These are phyloP conservation scores for Dreissena rostriformis DNA, from an alignment of 1,140 invertebrate genomes.

Conservation along the genomic window DNA sequence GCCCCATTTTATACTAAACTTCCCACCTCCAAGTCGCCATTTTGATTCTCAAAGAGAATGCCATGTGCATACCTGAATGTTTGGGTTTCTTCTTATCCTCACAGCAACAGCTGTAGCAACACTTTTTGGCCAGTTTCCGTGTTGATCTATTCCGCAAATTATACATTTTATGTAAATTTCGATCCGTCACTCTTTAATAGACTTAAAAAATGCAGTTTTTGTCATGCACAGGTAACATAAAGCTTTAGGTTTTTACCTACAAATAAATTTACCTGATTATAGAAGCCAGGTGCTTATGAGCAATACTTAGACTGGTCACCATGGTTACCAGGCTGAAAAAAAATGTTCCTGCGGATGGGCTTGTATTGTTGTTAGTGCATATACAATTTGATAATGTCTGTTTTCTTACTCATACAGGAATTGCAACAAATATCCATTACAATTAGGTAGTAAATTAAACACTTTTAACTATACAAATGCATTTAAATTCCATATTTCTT, in stretches of 20 bases:
- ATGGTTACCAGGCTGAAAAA: no score
- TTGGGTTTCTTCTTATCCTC: constrained; percentile 4
- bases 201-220: neutral
- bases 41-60: neutral
- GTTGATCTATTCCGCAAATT: constrained; percentile 53
- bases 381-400: no score
- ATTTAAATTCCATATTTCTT: no score
- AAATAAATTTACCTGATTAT: constrained; percentile 25
- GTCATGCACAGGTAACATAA: constrained; percentile 37
- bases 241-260: constrained; percentile 29
- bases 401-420: no score
- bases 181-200: neutral
- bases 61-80: constrained; percentile 37
- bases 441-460: no score
- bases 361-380: no score
- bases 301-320: constrained; percentile 2
- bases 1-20: neutral
- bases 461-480: no score
- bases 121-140: constrained; percentile 30
- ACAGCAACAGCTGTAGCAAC: constrained; percentile 44
- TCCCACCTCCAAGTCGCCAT: neutral
- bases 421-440: no score
- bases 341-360: no score
- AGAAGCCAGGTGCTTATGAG: constrained; percentile 35
- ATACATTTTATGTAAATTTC: constrained; percentile 29